phyloP scores from a whole-genome alignment of 2,888 invertebrate genomes.

The Dermolepida albohirtum region DNA sequence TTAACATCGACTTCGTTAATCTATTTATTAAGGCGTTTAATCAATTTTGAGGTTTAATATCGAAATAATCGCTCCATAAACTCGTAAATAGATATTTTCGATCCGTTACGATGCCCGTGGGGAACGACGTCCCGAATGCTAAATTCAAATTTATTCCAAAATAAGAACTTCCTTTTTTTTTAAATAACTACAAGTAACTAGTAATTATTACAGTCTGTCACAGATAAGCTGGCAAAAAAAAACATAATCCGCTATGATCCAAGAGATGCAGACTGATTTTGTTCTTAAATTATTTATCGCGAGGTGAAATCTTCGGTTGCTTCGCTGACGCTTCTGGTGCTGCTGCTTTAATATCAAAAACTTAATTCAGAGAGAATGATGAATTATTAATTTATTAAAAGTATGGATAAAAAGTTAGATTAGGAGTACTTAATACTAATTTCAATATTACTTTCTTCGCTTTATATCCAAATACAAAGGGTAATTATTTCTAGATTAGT shows the following conservation, averaged over 20 bases:
- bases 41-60: too few species aligned
- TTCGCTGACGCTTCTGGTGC: too few species aligned
- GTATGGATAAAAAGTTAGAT: slow-evolving; percentile 5
- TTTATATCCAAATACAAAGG: too few species aligned
- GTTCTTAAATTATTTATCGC: slow-evolving; percentile 2
- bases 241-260: not conserved
- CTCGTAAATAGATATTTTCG: too few species aligned
- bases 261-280: slow-evolving; percentile 3
- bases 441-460: too few species aligned
- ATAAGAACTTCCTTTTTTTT: not conserved
- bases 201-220: not conserved
- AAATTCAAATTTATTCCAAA: slow-evolving; percentile 1
- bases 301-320: slow-evolving; percentile 5
- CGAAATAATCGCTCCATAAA: too few species aligned
- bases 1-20: too few species aligned
- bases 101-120: too few species aligned
- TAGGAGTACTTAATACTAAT: too few species aligned
- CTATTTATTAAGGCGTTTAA: too few species aligned
- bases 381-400: slow-evolving; percentile 3
- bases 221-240: not conserved
- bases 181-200: slow-evolving; percentile 1
- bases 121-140: not conserved
- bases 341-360: slow-evolving; percentile 8
- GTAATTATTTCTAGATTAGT: too few species aligned
- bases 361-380: not conserved